Percentiles rank a stretch among this genome's conserved stretches.
These are phyloP conservation scores for Coenonympha arcania DNA, from an alignment of 2,888 invertebrate genomes.

Conservation along the genomic window DNA sequence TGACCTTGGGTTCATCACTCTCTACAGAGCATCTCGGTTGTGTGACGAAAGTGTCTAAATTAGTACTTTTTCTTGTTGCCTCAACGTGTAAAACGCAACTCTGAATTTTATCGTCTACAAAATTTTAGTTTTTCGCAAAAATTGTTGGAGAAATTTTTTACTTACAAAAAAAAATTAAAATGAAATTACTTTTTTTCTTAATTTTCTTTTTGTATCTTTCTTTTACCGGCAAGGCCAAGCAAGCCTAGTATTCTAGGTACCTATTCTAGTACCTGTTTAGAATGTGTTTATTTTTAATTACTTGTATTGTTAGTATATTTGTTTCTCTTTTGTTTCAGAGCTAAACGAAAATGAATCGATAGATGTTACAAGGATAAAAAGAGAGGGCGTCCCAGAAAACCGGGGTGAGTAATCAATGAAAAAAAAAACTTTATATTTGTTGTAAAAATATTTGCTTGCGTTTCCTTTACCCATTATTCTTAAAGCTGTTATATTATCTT, in stretches of 20 bases:
- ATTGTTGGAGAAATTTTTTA: too few species aligned
- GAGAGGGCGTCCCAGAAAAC: constrained; percentile 67
- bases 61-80: background rate
- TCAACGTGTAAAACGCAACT: too few species aligned
- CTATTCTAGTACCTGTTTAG: too few species aligned
- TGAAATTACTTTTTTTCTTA: too few species aligned
- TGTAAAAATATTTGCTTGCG: constrained; percentile 29
- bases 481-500: constrained; percentile 20
- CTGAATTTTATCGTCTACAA: too few species aligned
- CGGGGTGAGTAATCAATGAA: constrained; percentile 53
- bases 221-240: too few species aligned
- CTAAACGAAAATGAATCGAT: constrained; percentile 53
- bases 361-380: constrained; percentile 64
- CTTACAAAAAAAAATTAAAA: too few species aligned
- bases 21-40: background rate
- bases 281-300: too few species aligned
- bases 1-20: background rate
- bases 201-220: too few species aligned
- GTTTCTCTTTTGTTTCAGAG: constrained; percentile 52
- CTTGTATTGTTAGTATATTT: background rate
- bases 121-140: too few species aligned
- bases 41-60: background rate
- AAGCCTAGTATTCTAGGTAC: too few species aligned
- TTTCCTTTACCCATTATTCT: constrained; percentile 23
- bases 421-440: constrained; percentile 11